Base-by-base conservation (phyloP, 2,113 vertebrate species). In the Nothobranchius furzeri region DNA sequence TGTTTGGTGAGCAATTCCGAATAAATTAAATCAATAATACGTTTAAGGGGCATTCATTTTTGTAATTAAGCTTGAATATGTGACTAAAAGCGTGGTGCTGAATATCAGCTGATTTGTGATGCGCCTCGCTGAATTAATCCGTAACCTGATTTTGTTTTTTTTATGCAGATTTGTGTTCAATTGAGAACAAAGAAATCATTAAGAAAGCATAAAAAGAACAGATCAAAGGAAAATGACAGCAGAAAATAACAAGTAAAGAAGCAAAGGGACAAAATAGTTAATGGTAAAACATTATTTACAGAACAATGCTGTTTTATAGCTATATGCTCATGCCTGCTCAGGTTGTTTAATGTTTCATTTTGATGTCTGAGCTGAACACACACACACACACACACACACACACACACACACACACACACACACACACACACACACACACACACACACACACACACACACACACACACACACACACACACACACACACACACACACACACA, bases 161-260 rank as follows among this genome's bases (percentile, higher is more conserved):
- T 7, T 40, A 17, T 59, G 40, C 20, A 49, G 50, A 42, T 55
- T 63, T 59, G 10, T 54, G 30, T 30, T 30, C 4, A 30, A 30
- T 4, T 30, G 30, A 24, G n/a, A 24, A 15, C 35, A 17, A 35
- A n/a, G 42, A 50, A 74, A 68, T 51, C 30, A 30, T 30, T 30
- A 30, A 53, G 64, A 24, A 47, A 6, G 17, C 48, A 50, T 55
- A 30, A 30, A 30, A 30, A 30, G 24, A 47, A 2, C 25, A 47
- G 25, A 49, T 65, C n/a, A 68, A 53, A 65, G 50, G 11, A 57
- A 40, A 20, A 20, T 20, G 20, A 68, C 17, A 24, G 51, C 0
- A 6, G 8, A 14, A 1, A 8, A 17, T 20, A 57, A 43, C 59
- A 52, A 70, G 48, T 55, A 55, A 50, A 67, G 61, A 42, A 68